These are phyloP conservation scores for Columba janthina DNA, from an alignment of 2,113 vertebrate genomes.

Conservation along the genomic window DNA sequence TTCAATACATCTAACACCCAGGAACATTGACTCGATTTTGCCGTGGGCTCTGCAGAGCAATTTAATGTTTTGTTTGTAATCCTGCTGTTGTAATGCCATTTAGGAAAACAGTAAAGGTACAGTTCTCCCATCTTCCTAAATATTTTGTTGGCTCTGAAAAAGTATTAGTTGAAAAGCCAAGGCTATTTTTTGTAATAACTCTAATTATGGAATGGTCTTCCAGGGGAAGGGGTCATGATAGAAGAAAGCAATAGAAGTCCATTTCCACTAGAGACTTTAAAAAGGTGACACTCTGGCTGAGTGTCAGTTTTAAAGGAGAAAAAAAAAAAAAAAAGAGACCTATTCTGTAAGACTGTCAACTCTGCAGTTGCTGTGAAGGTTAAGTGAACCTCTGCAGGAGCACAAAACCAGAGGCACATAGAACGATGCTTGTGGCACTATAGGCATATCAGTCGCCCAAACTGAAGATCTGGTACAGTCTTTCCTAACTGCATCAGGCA, in stretches of 20 bases:
- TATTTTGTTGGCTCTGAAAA: not conserved
- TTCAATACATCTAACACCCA: conserved; percentile 12
- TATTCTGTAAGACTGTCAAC: not conserved
- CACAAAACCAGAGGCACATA: not conserved
- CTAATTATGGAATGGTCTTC: not conserved
- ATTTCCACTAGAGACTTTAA: not conserved
- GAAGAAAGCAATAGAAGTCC: not conserved
- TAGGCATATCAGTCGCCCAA: fast-evolving
- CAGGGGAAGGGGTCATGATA: not conserved
- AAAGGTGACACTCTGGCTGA: not conserved
- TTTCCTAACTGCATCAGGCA: not conserved
- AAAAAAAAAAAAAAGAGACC: not conserved
- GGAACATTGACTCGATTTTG: conserved; percentile 8
- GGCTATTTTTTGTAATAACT: not conserved
- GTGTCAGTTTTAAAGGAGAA: not conserved
- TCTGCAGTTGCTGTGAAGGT: not conserved
- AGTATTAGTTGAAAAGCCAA: not conserved
- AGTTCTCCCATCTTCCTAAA: not conserved
- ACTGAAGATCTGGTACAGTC: not conserved
- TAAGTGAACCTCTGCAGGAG: not conserved
- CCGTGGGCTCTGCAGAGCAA: not conserved
- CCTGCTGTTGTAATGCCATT: not conserved
- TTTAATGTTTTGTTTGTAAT: not conserved
- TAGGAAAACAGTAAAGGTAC: not conserved
- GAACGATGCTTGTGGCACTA: not conserved